phyloP scores from a whole-genome alignment of 2,113 vertebrate species.

The Ranitomeya variabilis region DNA sequence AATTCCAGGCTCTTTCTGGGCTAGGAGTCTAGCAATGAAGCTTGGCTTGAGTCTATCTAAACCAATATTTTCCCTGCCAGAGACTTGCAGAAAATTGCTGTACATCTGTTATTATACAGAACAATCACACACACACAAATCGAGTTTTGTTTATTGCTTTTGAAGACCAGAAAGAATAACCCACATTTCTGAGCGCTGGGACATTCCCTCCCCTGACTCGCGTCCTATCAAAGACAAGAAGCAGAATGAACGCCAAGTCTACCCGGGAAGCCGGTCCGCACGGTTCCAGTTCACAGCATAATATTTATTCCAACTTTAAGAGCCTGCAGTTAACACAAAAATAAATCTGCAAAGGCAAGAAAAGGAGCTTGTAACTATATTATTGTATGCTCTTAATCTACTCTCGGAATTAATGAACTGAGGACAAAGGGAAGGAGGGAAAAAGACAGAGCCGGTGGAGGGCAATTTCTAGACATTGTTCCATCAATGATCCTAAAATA shows the following conservation, averaged over 20 bases:
- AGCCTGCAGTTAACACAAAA: slow-evolving; percentile 45
- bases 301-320: slow-evolving; percentile 57
- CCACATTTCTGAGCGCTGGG: not conserved
- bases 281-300: slow-evolving; percentile 44
- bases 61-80: slow-evolving; percentile 24
- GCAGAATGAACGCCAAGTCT: slow-evolving; percentile 13
- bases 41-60: not conserved
- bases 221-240: slow-evolving; percentile 21
- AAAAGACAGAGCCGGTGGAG: not conserved
- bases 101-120: slow-evolving; percentile 43
- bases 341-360: slow-evolving; percentile 52
- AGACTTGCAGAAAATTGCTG: slow-evolving; percentile 18
- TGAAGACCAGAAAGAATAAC: slow-evolving; percentile 8
- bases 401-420: slow-evolving; percentile 53
- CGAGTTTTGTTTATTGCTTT: slow-evolving; percentile 48
- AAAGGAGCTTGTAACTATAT: slow-evolving; percentile 53
- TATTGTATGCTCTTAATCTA: slow-evolving; percentile 56
- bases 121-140: slow-evolving; percentile 46
- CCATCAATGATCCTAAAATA: slow-evolving; percentile 2
- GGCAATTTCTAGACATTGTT: not conserved
- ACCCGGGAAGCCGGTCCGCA: not conserved
- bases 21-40: not conserved
- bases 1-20: not conserved
- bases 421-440: slow-evolving; percentile 12
- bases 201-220: slow-evolving; percentile 7